These are phyloP conservation scores for Patella depressa DNA, from an alignment of 2,888 invertebrate species.

Conservation along the genomic window DNA sequence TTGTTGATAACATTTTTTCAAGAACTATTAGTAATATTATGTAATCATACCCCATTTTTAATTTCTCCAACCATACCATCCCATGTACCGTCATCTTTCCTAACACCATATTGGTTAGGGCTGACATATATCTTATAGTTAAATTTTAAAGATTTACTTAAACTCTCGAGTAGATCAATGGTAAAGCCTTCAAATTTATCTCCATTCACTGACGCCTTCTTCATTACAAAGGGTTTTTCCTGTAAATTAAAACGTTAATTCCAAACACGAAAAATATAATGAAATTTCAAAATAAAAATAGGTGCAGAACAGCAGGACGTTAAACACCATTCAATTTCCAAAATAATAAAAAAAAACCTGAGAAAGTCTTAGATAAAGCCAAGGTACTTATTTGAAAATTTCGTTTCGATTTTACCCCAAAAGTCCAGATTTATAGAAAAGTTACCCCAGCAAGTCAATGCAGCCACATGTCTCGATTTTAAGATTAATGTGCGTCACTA, in stretches of 20 bases:
- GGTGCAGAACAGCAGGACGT: too few species aligned
- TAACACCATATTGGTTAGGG: constrained; percentile 47
- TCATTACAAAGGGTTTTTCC: constrained; percentile 64
- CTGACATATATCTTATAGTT: constrained; percentile 51
- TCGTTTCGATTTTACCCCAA: too few species aligned
- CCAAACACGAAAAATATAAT: too few species aligned
- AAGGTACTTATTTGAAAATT: too few species aligned
- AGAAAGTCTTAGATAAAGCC: too few species aligned
- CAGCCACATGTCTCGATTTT: too few species aligned
- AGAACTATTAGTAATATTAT: background rate
- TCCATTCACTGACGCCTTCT: constrained; percentile 8
- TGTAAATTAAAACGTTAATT: constrained; percentile 27
- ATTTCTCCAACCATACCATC: constrained; percentile 60
- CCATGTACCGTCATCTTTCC: constrained; percentile 40
- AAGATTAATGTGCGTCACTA: too few species aligned
- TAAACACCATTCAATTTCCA: too few species aligned
- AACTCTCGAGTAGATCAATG: constrained; percentile 52
- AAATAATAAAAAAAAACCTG: too few species aligned
- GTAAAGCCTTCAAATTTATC: constrained; percentile 57
- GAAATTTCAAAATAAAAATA: too few species aligned
- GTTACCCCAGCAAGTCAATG: too few species aligned
- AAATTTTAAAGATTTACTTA: constrained; percentile 49
- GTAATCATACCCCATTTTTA: constrained; percentile 44
- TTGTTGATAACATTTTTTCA: background rate
- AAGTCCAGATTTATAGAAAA: too few species aligned